phyloP scores from a whole-genome alignment of 1,140 invertebrate species.

The Oppia nitens region DNA sequence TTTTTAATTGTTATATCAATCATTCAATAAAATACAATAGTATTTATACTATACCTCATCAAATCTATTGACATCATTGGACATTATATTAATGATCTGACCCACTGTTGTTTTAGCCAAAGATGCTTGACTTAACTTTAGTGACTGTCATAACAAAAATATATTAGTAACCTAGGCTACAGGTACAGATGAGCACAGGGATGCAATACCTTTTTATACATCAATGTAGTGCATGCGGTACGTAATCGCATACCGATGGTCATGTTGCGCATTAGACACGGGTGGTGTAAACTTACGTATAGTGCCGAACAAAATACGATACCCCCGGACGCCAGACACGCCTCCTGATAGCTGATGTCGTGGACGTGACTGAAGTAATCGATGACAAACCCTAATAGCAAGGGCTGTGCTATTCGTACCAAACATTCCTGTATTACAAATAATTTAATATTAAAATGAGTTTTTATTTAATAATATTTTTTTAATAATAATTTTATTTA shows the following conservation, averaged over 20 bases:
- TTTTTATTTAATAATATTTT: no score
- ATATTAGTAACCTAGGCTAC: neutral
- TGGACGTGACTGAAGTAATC: slow-evolving; percentile 12
- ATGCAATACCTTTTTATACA: slow-evolving; percentile 34
- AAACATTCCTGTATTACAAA: slow-evolving; percentile 23
- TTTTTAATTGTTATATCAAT: slow-evolving; percentile 17
- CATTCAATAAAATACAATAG: slow-evolving; percentile 29
- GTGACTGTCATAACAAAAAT: slow-evolving; percentile 18
- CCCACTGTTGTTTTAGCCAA: slow-evolving; percentile 58
- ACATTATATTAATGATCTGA: slow-evolving; percentile 76
- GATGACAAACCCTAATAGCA: slow-evolving; percentile 19
- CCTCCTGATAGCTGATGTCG: neutral
- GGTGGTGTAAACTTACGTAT: slow-evolving; percentile 52
- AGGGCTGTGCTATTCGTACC: slow-evolving; percentile 18
- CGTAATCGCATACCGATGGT: slow-evolving; percentile 30
- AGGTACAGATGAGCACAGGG: neutral
- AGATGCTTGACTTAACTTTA: slow-evolving; percentile 37
- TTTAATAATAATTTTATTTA: no score
- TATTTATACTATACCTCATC: no score
- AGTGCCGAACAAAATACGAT: slow-evolving; percentile 30
- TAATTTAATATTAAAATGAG: no score
- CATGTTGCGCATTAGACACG: slow-evolving; percentile 37
- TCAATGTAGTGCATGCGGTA: slow-evolving; percentile 33
- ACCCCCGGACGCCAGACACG: slow-evolving; percentile 7
- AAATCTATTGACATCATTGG: slow-evolving; percentile 45